Evolutionary conservation across 2,797 vertebrate species (phyloP), one percentile per base, ranked within the genome.

Genomic region (Coranthus polyacanthus): DNA sequence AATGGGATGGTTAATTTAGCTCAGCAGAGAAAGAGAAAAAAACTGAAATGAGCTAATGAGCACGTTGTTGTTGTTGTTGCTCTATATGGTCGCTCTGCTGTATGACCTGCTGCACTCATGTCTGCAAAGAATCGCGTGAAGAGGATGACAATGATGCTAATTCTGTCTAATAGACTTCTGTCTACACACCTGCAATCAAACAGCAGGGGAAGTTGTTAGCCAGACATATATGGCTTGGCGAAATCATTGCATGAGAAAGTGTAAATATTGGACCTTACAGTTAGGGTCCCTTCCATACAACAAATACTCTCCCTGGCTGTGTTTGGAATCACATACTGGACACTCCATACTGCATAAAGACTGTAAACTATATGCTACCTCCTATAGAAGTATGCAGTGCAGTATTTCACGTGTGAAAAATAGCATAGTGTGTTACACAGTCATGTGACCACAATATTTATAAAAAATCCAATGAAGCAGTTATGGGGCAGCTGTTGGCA

Each of bases 1-100:
- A 79, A 88, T 79, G 59, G 82, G 78, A 91, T 80, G 81, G 87
- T 85, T 89, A 87, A 89, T 89, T 89, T 88, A 84, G 83, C 82
- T 81, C 82, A 78, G 71, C 79, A 69, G 67, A 67, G 79, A 73
- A 63, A 73, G 37, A 73, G 32, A 72, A 64, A 58, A 67, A 82
- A 67, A 47, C 55, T 53, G 70, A 84, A 83, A 88, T 77, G 75
- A 91, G 84, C 84, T 90, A 91, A 91, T 87, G 85, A 90, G 81
- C 72, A 65, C 83, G 83, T 83, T 89, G 87, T 83, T 86, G 57
- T 68, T 61, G 74, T 75, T 63, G 74, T 81, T 34, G 59, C 74
- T 77, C 63, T 77, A 56, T 79, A 71, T 53, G 77, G 56, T 58
- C 17, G 68, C 75, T 82, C 59, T 72, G 58, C 82, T 75, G 32